Evolutionary conservation across 2,888 invertebrate species (phyloP).

Genomic region (Hesperia comma): DNA sequence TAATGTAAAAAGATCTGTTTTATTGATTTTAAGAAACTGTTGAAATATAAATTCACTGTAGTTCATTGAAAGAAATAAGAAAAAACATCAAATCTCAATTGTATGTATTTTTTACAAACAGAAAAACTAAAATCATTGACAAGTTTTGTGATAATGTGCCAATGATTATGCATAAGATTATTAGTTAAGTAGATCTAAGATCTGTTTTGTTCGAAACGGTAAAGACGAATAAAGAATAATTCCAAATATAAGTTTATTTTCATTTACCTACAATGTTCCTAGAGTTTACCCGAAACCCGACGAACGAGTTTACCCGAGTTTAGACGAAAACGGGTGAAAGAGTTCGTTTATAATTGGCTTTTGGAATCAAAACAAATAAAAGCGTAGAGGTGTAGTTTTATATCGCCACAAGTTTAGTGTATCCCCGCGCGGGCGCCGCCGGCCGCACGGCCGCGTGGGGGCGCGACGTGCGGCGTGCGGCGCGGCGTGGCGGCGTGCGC

Average conservation of each 20-base stretch:
- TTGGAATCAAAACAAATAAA: conserved; percentile 68
- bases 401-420: conserved; percentile 65
- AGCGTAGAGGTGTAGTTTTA: conserved; percentile 68
- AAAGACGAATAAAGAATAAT: conserved; percentile 21
- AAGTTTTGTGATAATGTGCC: conserved; percentile 84
- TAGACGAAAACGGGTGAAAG: conserved; percentile 40
- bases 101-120: conserved; percentile 26
- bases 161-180: conserved; percentile 77
- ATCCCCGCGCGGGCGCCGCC: conserved; percentile 55
- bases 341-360: conserved; percentile 55
- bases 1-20: not conserved
- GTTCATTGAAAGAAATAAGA: not conserved
- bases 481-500: conserved; percentile 52
- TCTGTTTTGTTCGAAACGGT: conserved; percentile 2
- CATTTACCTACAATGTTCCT: conserved; percentile 9
- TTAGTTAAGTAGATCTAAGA: conserved; percentile 35
- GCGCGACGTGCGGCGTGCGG: conserved; percentile 44
- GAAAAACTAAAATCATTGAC: conserved; percentile 71
- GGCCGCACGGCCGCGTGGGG: conserved; percentile 43
- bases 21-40: not conserved
- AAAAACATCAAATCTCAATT: not conserved
- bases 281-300: not conserved
- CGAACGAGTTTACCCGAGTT: too few species aligned
- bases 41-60: not conserved
- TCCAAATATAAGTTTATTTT: conserved; percentile 9